Base-by-base conservation (phyloP, 2,888 invertebrate genomes). In the Synergus japonicus region DNA sequence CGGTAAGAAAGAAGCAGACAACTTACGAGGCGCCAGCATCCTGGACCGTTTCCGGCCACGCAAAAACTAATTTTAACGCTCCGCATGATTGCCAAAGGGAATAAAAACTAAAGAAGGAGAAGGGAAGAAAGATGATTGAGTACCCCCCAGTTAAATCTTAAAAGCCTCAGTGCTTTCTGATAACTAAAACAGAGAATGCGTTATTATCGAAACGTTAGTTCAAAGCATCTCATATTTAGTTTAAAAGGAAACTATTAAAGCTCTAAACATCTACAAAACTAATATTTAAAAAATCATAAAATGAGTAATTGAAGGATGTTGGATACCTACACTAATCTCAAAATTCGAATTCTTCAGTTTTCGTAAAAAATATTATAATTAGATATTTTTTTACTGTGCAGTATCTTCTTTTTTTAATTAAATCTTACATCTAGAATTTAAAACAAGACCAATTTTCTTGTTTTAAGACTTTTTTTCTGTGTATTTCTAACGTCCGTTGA, bases 41-140 rank as follows among this genome's bases (percentile, higher is more conserved):
- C 49, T 73, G 69, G 49, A 73, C 49, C 46, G n/a, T 54, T 73
- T 73, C 69, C 69, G 69, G 69, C 49, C 54, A 4, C 29, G 69
- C 69, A 73, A 73, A 73, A 73, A 73, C 69, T 73, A 73, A 73
- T 73, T 73, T 73, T 73, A 73, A 73, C 69, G 69, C 54, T 73
- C 29, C 54, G 49, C 69, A 54, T 73, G 69, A 73, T 73, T 73
- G 69, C 69, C 69, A 54, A 54, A n/a, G 29, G 29, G 37, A 54
- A 54, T 54, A 54, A 49, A 73, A 73, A 73, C 29, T 8, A 9
- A 43, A 12, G 15, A 37, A 15, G 49, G 69, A 13, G 49, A 54
- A 49, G 49, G 37, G 2, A 18, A 49, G 37, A 73, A 73, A 73
- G 49, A 54, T 73, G 69, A 73, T 73, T 73, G 49, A 73, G 15